Percentiles rank a stretch among this genome's conserved stretches.
These are phyloP conservation scores for Tuberolachnus salignus DNA, from an alignment of 2,888 invertebrate genomes.

Conservation along the genomic window DNA sequence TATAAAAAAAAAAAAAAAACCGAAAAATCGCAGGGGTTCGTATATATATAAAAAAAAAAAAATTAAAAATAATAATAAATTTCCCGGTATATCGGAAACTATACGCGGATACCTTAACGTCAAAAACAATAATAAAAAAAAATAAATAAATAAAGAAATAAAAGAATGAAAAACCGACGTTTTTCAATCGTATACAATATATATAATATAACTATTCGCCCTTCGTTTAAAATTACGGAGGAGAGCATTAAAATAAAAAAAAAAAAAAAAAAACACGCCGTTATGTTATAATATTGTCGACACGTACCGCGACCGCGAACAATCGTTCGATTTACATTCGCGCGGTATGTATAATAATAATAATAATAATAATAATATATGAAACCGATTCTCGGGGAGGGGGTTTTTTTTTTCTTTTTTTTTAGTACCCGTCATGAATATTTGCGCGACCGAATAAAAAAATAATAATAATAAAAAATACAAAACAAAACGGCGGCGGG, in stretches of 20 bases:
- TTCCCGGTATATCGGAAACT: conserved; percentile 21
- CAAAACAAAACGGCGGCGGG: conserved; percentile 15
- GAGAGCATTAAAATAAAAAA: not conserved
- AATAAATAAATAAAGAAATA: not conserved
- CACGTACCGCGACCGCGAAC: too few relatives aligned
- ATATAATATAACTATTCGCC: conserved; percentile 2
- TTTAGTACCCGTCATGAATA: not conserved
- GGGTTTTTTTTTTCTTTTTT: conserved; percentile 1
- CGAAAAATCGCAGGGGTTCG: conserved; percentile 29
- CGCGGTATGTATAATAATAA: too few relatives aligned
- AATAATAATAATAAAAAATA: too few relatives aligned
- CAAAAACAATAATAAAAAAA: conserved; percentile 10
- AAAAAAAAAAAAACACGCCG: too few relatives aligned
- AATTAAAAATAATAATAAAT: conserved; percentile 46
- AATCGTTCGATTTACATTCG: too few relatives aligned
- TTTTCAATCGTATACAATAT: not conserved
- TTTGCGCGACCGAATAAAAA: conserved; percentile 23
- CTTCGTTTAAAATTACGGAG: too few relatives aligned
- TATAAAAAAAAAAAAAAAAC: too few relatives aligned
- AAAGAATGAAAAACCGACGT: too few relatives aligned
- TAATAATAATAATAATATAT: too few relatives aligned
- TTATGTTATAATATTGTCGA: too few relatives aligned
- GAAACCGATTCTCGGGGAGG: not conserved
- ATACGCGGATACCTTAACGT: not conserved
- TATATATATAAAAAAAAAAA: conserved; percentile 37